These are phyloP conservation scores for Corynorhinus townsendii DNA, from an alignment of 2,113 vertebrate species.

Conservation along the genomic window DNA sequence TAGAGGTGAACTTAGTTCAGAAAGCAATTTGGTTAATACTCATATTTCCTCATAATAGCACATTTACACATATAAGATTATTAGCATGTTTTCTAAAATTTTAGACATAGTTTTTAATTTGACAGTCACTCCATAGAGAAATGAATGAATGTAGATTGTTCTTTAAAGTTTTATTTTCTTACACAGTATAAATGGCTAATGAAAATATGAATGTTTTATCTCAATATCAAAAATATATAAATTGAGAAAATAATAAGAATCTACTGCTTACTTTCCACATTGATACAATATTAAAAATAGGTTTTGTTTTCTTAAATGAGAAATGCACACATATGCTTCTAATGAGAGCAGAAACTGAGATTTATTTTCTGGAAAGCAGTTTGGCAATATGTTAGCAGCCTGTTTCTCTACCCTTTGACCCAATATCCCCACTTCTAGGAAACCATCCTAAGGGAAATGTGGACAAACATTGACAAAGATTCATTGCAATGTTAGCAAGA, in stretches of 20 bases:
- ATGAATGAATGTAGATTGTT: neutral
- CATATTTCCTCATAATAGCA: neutral
- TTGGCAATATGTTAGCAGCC: neutral
- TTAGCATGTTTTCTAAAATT: neutral
- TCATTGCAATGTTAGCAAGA: neutral
- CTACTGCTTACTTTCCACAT: neutral
- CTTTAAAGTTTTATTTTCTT: conserved; percentile 16
- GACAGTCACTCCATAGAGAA: neutral
- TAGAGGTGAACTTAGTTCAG: neutral
- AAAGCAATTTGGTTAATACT: neutral
- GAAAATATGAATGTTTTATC: neutral
- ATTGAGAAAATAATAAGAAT: neutral
- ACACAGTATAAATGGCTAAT: neutral
- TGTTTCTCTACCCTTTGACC: conserved; percentile 48
- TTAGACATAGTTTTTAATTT: neutral
- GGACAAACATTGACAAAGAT: conserved; percentile 34
- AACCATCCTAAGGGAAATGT: conserved; percentile 23
- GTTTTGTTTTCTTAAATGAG: neutral
- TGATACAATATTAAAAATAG: neutral
- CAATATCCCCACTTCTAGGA: conserved; percentile 55
- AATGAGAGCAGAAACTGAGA: neutral
- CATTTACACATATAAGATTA: neutral
- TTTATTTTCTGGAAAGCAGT: conserved; percentile 41
- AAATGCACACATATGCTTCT: neutral
- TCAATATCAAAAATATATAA: neutral